These are phyloP conservation scores for Enteromius trimaculatus DNA, from an alignment of 2,797 vertebrate species.

Conservation along the genomic window DNA sequence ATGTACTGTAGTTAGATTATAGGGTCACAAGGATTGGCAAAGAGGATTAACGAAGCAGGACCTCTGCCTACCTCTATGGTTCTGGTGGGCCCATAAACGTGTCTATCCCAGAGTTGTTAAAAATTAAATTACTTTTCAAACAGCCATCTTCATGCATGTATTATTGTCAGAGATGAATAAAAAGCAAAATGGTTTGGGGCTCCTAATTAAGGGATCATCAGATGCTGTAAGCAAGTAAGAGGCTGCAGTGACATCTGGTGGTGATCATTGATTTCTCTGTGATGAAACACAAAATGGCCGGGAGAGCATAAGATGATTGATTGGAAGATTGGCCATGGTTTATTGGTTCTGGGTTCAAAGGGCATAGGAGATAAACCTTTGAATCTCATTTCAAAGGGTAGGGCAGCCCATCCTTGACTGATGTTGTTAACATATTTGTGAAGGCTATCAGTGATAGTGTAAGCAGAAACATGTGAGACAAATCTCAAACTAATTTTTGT, in stretches of 20 bases:
- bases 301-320: neutral
- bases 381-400: conserved; percentile 37
- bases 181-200: neutral
- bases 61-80: neutral
- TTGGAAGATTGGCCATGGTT: conserved; percentile 17
- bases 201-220: neutral
- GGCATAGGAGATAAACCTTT: conserved; percentile 12
- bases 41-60: conserved; percentile 72
- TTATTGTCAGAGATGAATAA: neutral
- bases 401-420: neutral
- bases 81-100: neutral
- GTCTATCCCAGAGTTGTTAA: neutral
- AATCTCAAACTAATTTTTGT: neutral
- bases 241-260: conserved; percentile 55
- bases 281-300: conserved; percentile 31
- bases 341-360: conserved; percentile 37
- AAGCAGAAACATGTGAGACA: conserved; percentile 5
- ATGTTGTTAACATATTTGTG: conserved; percentile 9
- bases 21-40: conserved; percentile 78
- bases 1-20: conserved; percentile 76
- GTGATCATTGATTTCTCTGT: conserved; percentile 21
- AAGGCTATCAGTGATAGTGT: neutral
- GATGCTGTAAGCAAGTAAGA: neutral
- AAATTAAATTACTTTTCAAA: neutral
- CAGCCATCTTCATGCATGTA: neutral